Percentiles rank a stretch among this genome's conserved stretches.
Conservation (phyloP, 2,797 vertebrate genomes). For the Acropternis orthonyx region DNA sequence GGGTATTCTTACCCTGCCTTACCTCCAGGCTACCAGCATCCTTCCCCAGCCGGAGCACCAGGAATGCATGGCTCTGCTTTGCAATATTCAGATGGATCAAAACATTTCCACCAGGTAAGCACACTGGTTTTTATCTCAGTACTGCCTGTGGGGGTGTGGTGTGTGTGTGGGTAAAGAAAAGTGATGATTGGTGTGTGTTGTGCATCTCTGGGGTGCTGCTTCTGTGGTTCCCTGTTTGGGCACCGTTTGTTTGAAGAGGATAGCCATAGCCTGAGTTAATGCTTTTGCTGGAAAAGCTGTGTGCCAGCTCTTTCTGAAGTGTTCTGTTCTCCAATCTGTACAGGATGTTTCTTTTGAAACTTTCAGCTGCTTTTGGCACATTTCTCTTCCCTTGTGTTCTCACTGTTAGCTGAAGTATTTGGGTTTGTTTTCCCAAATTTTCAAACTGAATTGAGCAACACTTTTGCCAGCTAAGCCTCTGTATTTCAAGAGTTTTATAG, state of each 20-base stretch:
- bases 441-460: not conserved
- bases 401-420: not conserved
- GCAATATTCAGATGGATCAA: conserved; percentile 83
- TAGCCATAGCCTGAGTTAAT: not conserved
- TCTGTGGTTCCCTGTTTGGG: not conserved
- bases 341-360: not conserved
- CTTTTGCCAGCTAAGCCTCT: not conserved
- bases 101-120: conserved; percentile 87
- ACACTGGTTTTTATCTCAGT: not conserved
- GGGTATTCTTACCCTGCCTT: conserved; percentile 88
- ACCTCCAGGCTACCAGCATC: conserved; percentile 89
- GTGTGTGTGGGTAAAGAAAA: fast-evolving
- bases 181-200: not conserved
- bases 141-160: fast-evolving
- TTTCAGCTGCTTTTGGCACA: not conserved
- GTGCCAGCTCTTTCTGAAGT: not conserved
- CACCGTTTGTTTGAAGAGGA: not conserved
- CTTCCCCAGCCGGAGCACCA: conserved; percentile 65
- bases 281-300: not conserved
- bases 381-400: not conserved
- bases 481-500: not conserved
- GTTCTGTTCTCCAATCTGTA: not conserved
- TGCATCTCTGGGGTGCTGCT: not conserved
- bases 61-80: conserved; percentile 78
- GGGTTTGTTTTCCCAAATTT: not conserved